These are phyloP conservation scores for Sparus aurata DNA, from an alignment of 2,797 vertebrate genomes.

Conservation along the genomic window DNA sequence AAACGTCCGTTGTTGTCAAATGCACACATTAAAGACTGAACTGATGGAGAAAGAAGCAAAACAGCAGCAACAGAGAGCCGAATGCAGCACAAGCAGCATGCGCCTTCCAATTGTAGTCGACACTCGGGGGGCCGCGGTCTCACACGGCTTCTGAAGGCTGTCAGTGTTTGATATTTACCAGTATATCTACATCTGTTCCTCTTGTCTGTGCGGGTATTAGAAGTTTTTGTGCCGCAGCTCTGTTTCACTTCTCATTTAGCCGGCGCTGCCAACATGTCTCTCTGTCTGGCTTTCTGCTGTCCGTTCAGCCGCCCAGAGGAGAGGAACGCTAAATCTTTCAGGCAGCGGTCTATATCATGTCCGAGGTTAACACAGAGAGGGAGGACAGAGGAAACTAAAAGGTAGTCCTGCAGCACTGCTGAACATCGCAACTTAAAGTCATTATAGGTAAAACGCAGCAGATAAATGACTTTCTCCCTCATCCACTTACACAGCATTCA, in stretches of 20 bases:
- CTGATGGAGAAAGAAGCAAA: slow-evolving; percentile 44
- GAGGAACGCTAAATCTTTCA: slow-evolving; percentile 38
- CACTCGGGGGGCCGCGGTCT: slow-evolving; percentile 59
- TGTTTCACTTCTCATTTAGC: slow-evolving; percentile 53
- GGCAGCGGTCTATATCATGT: slow-evolving; percentile 37
- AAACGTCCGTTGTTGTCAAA: slow-evolving; percentile 25
- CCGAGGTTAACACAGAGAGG: slow-evolving; percentile 18
- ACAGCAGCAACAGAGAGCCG: slow-evolving; percentile 38
- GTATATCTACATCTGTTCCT: slow-evolving; percentile 72
- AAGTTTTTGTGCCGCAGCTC: slow-evolving; percentile 52
- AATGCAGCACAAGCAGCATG: slow-evolving; percentile 39
- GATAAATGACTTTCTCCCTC: slow-evolving; percentile 62
- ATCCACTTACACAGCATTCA: slow-evolving; percentile 67
- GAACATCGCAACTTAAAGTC: slow-evolving; percentile 52
- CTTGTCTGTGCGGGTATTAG: slow-evolving; percentile 58
- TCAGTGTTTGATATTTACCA: slow-evolving; percentile 73
- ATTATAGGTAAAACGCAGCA: slow-evolving; percentile 58
- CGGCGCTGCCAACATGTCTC: slow-evolving; percentile 49
- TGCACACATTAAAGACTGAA: slow-evolving; percentile 21
- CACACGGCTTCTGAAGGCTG: slow-evolving; percentile 64
- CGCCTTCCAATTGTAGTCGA: slow-evolving; percentile 58
- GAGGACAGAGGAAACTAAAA: not conserved
- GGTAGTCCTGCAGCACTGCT: slow-evolving; percentile 33
- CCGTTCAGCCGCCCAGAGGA: slow-evolving; percentile 32
- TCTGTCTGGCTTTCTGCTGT: slow-evolving; percentile 40